Conservation (phyloP, 2,888 invertebrate species). For the Cryptosula pallasiana region DNA sequence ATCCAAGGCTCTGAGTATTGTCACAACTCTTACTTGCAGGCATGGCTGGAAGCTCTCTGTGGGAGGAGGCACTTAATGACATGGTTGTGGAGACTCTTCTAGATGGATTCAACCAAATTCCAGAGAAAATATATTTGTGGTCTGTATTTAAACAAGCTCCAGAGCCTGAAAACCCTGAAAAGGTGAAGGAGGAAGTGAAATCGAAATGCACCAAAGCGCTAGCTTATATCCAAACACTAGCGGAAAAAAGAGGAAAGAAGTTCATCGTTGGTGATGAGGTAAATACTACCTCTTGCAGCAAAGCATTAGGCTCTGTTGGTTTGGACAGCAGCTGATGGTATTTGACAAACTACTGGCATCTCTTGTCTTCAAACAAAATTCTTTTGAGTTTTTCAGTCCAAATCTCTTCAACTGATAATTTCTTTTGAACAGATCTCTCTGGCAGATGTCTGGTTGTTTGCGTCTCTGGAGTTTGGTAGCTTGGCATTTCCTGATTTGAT, state of each 20-base stretch:
- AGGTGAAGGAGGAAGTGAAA: not conserved
- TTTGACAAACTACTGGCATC: too few relatives aligned
- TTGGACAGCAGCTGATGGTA: too few relatives aligned
- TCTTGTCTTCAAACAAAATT: too few relatives aligned
- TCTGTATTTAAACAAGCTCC: not conserved
- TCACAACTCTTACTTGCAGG: not conserved
- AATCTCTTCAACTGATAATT: too few relatives aligned
- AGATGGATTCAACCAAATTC: not conserved
- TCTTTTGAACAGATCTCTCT: not conserved
- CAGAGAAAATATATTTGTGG: not conserved
- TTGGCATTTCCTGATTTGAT: not conserved
- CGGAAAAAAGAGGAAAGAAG: not conserved
- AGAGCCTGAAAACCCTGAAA: conserved; percentile 10
- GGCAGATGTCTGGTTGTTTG: not conserved
- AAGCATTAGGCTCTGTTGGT: too few relatives aligned
- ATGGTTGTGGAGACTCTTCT: not conserved
- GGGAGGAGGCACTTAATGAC: not conserved
- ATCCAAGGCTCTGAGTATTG: too few relatives aligned
- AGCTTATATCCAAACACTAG: not conserved
- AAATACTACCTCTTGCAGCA: too few relatives aligned
- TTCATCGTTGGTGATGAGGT: too few relatives aligned
- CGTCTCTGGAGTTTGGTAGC: not conserved
- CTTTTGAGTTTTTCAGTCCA: too few relatives aligned
- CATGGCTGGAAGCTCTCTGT: not conserved
- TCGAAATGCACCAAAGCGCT: not conserved